Conservation (phyloP, 2,888 invertebrate genomes). For the Eupithecia subumbrata region DNA sequence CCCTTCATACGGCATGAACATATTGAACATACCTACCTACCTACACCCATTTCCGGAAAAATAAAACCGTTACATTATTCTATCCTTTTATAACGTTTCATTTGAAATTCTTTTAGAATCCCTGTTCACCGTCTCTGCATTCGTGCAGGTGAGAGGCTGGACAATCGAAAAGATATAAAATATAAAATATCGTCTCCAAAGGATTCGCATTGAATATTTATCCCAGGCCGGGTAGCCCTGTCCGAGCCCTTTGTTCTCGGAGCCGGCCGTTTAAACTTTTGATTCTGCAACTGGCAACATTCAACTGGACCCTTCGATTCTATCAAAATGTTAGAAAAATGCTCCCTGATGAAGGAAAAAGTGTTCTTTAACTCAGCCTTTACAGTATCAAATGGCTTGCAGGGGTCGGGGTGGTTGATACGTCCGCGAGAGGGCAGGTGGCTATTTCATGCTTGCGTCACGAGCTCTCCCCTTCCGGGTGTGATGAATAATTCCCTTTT, state of each 20-base stretch:
- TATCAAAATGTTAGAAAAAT: constrained; percentile 55
- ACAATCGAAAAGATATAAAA: constrained; percentile 74
- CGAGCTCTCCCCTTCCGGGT: constrained; percentile 84
- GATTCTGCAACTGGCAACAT: constrained; percentile 83
- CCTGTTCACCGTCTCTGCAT: constrained; percentile 62
- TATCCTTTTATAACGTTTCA: constrained; percentile 49
- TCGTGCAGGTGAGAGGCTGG: constrained; percentile 74
- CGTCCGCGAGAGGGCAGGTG: constrained; percentile 63
- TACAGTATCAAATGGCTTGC: constrained; percentile 44
- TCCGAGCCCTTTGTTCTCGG: constrained; percentile 81
- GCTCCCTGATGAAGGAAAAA: neutral
- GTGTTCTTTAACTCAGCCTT: constrained; percentile 4
- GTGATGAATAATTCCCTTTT: constrained; percentile 84
- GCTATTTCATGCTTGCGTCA: constrained; percentile 83
- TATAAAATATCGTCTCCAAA: constrained; percentile 81
- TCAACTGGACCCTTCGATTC: constrained; percentile 80
- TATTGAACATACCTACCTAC: neutral
- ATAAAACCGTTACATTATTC: constrained; percentile 53
- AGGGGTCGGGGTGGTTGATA: constrained; percentile 49
- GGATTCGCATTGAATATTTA: constrained; percentile 84
- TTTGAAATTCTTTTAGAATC: constrained; percentile 56
- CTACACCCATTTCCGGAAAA: constrained; percentile 27
- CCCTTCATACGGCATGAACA: constrained; percentile 12
- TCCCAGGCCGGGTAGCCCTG: constrained; percentile 70
- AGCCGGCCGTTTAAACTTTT: constrained; percentile 82